Evolutionary conservation across 2,113 vertebrate genomes (phyloP).

Genomic region (Callaeas wilsoni): DNA sequence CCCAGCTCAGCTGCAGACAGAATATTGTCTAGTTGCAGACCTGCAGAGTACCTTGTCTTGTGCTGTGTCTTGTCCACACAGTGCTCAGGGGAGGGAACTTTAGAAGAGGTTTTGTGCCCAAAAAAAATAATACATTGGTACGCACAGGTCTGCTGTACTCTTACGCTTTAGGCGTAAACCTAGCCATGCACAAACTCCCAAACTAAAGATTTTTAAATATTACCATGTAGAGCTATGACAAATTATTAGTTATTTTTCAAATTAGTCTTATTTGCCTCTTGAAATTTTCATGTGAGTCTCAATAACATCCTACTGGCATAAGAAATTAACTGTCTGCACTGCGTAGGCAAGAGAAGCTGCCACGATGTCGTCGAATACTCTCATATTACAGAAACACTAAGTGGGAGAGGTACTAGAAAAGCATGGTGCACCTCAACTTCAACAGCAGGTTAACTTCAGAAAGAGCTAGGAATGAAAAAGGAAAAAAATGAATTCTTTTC

Average conservation of each 20-base stretch:
- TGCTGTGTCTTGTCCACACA: neutral
- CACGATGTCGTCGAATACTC: neutral
- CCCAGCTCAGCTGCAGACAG: neutral
- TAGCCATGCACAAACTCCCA: neutral
- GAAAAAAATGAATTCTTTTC: neutral
- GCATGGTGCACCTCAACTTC: neutral
- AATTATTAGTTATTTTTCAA: neutral
- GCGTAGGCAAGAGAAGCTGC: neutral
- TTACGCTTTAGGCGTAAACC: neutral
- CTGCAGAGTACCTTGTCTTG: neutral
- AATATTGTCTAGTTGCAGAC: neutral
- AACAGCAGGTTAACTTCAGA: neutral
- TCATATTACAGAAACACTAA: neutral
- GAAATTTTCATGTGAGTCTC: neutral
- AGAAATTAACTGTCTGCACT: neutral
- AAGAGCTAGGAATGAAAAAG: neutral
- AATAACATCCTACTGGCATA: neutral
- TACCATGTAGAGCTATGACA: neutral
- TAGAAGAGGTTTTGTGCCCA: neutral
- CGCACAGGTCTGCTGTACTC: neutral
- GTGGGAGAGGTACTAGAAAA: neutral
- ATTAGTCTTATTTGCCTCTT: neutral
- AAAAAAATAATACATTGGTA: neutral
- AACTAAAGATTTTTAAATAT: neutral
- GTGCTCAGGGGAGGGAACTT: neutral